Evolutionary conservation across 2,113 vertebrate genomes (phyloP).

Genomic region (Gallinago paraguaiae): DNA sequence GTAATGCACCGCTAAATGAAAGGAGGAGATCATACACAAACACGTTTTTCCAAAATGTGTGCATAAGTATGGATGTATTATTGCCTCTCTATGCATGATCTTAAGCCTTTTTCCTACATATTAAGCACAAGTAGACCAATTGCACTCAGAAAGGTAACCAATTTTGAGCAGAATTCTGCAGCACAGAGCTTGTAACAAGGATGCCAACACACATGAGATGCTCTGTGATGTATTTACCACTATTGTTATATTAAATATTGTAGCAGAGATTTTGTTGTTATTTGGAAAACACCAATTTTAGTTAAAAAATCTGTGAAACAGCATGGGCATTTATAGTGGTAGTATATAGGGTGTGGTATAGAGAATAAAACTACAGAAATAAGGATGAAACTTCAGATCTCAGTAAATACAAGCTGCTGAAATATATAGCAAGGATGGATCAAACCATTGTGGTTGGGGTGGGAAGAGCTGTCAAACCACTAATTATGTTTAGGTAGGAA

Average conservation of each 20-base stretch:
- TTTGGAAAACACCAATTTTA: background rate
- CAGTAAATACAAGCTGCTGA: background rate
- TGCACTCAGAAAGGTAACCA: background rate
- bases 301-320: background rate
- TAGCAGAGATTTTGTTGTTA: background rate
- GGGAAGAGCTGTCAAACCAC: background rate
- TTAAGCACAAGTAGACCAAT: background rate
- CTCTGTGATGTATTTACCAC: background rate
- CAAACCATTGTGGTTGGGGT: background rate
- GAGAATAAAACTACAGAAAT: background rate
- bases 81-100: background rate
- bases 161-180: background rate
- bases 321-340: background rate
- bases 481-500: background rate
- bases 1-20: background rate
- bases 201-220: background rate
- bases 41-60: background rate
- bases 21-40: background rate
- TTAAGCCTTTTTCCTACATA: background rate
- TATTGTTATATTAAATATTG: background rate
- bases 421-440: background rate
- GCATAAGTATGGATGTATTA: background rate
- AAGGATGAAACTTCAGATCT: background rate
- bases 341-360: background rate
- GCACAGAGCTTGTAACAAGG: background rate